These are phyloP conservation scores for Lamprologus tigripictilis DNA, from an alignment of 2,113 vertebrate genomes.

Conservation along the genomic window DNA sequence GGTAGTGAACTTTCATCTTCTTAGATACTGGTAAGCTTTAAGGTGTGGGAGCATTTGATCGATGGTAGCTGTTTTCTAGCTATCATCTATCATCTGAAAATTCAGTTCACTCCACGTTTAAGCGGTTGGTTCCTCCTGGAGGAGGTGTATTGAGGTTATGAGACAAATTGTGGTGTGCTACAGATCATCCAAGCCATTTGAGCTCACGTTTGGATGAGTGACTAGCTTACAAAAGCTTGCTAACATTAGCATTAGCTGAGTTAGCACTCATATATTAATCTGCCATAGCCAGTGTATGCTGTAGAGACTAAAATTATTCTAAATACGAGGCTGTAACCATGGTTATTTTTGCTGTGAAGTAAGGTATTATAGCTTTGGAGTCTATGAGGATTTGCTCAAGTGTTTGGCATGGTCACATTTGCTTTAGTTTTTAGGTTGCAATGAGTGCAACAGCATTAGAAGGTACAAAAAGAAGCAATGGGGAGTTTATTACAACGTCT, in stretches of 20 bases:
- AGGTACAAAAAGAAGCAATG: background rate
- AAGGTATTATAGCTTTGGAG: background rate
- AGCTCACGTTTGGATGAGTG: background rate
- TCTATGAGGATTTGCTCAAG: background rate
- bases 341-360: background rate
- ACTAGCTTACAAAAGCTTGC: background rate
- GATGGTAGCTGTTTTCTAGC: background rate
- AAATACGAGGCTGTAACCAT: background rate
- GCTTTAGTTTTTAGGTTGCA: background rate
- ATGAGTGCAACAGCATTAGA: background rate
- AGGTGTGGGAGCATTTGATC: background rate
- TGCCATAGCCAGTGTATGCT: background rate
- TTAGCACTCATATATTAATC: background rate
- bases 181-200: background rate
- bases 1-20: background rate
- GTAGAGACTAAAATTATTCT: background rate
- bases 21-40: background rate
- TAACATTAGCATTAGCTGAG: background rate
- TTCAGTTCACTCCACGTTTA: background rate
- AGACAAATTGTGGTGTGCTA: background rate
- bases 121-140: background rate
- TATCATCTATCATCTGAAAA: background rate
- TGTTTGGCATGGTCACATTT: background rate
- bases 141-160: background rate
- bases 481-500: accelerated